Conservation (phyloP, 2,797 vertebrate genomes). For the Poeciliopsis gracilis region DNA sequence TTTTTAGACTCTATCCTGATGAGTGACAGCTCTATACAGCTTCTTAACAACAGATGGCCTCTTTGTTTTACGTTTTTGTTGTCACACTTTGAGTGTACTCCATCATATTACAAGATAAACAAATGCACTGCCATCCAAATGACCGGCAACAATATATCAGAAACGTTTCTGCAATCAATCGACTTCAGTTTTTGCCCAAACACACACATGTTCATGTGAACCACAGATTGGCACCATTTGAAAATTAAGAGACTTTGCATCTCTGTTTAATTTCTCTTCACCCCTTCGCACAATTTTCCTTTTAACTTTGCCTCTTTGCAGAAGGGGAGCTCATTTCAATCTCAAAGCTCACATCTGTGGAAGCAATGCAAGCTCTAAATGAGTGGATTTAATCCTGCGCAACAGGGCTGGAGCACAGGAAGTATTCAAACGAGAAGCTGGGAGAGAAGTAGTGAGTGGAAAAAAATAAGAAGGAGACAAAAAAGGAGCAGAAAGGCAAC, state of each 20-base stretch:
- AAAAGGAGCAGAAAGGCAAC: constrained; percentile 16
- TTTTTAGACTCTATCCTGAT: not conserved
- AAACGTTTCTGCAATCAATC: constrained; percentile 11
- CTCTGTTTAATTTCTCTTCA: constrained; percentile 65
- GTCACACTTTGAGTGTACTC: not conserved
- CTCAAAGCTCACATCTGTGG: constrained; percentile 86
- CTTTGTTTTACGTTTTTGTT: not conserved
- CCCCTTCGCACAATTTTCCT: constrained; percentile 68
- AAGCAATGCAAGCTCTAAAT: constrained; percentile 73
- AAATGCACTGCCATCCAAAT: not conserved
- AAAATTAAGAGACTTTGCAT: constrained; percentile 65
- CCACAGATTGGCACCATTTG: constrained; percentile 45
- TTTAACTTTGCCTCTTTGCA: constrained; percentile 76
- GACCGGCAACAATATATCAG: not conserved
- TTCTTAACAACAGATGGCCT: not conserved
- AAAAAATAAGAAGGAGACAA: constrained; percentile 20
- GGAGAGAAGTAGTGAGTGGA: constrained; percentile 34
- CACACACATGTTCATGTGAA: constrained; percentile 38
- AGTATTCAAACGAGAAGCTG: constrained; percentile 60
- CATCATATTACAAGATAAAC: not conserved
- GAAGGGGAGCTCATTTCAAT: constrained; percentile 82
- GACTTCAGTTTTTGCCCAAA: constrained; percentile 35
- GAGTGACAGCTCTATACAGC: not conserved
- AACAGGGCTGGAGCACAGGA: constrained; percentile 69
- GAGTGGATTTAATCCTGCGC: constrained; percentile 77